phyloP scores from a whole-genome alignment of 2,113 vertebrate species.

The Lota lota region DNA sequence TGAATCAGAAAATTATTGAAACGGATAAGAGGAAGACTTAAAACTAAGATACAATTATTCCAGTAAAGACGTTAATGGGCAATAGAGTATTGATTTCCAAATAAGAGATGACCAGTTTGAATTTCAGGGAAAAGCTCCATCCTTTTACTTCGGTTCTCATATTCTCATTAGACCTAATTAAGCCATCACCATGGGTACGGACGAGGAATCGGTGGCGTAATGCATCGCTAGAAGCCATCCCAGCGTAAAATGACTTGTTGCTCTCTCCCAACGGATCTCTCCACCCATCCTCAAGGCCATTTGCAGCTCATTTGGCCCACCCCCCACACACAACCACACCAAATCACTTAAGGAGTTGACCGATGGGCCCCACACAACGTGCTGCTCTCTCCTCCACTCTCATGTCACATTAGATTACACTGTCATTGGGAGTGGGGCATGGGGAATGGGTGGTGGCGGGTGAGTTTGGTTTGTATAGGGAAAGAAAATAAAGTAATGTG shows the following conservation, averaged over 20 bases:
- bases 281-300: slow-evolving; percentile 48
- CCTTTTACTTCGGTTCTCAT: slow-evolving; percentile 55
- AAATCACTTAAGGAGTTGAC: not conserved
- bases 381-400: not conserved
- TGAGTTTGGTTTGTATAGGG: too few species aligned
- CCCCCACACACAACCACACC: not conserved
- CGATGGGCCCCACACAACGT: not conserved
- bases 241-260: slow-evolving; percentile 53
- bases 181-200: slow-evolving; percentile 36
- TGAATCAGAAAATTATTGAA: too few species aligned
- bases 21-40: too few species aligned
- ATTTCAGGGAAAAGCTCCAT: slow-evolving; percentile 59
- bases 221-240: slow-evolving; percentile 54
- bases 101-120: slow-evolving; percentile 54
- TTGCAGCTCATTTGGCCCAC: slow-evolving; percentile 40
- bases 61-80: slow-evolving; percentile 32
- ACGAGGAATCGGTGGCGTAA: slow-evolving; percentile 45
- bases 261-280: slow-evolving; percentile 43
- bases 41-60: not conserved
- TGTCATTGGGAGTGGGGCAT: too few species aligned
- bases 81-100: slow-evolving; percentile 36
- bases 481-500: too few species aligned
- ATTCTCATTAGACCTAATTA: slow-evolving; percentile 35
- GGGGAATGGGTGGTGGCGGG: too few species aligned
- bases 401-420: too few species aligned